These are phyloP conservation scores for Tiliacea aurago DNA, from an alignment of 2,888 invertebrate species.

Conservation along the genomic window DNA sequence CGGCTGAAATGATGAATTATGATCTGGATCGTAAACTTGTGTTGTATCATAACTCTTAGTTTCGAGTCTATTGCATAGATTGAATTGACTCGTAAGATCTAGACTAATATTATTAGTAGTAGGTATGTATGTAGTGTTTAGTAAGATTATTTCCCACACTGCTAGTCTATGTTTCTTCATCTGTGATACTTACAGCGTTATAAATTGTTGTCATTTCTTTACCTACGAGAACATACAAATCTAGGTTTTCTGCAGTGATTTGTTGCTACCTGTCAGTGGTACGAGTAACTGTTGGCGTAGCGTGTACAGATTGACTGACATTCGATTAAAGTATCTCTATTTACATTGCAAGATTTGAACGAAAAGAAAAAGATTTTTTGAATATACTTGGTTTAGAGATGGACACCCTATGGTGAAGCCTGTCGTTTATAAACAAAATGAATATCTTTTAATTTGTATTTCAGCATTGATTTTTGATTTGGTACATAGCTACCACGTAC, in stretches of 20 bases:
- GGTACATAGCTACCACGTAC: not conserved
- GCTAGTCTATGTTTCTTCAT: conserved; percentile 30
- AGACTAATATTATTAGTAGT: not conserved
- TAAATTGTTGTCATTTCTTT: conserved; percentile 45
- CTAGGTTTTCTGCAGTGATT: conserved; percentile 43
- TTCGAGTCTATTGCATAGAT: not conserved
- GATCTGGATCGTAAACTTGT: no score
- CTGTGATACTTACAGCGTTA: conserved; percentile 31
- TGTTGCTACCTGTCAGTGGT: conserved; percentile 52
- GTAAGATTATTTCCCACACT: conserved; percentile 23
- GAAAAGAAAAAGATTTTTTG: conserved; percentile 13
- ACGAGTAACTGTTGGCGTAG: conserved; percentile 31
- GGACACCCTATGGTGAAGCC: not conserved
- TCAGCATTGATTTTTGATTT: not conserved
- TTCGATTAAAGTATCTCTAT: conserved; percentile 59
- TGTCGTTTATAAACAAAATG: not conserved
- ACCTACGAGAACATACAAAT: conserved; percentile 49
- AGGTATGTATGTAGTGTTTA: conserved; percentile 1
- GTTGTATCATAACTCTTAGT: not conserved
- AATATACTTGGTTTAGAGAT: not conserved
- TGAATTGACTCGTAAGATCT: not conserved
- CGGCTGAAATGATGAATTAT: no score
- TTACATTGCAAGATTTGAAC: conserved; percentile 36
- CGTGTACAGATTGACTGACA: conserved; percentile 52
- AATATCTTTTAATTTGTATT: not conserved